Base-by-base conservation (phyloP, 2,888 invertebrate genomes). In the Chaetogeoica ovagalla region DNA sequence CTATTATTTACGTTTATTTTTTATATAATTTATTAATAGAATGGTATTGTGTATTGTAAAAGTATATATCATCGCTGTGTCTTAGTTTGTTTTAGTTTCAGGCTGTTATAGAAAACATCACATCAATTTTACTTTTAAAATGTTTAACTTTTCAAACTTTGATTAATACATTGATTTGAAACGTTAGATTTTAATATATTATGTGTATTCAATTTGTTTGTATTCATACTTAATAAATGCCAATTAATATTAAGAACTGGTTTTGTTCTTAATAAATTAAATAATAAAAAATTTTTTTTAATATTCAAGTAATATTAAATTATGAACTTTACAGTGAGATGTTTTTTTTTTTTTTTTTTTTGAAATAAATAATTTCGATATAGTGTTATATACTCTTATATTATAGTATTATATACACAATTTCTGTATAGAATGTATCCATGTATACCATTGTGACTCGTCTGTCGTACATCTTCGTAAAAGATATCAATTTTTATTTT, bases 401-500 rank as follows among this genome's bases (percentile, higher is more conserved):
- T 43, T 43, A 9, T 43, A 43, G 30, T 30, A 30, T 30, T 43
- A 48, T 48, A 11, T 48, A 48, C 13, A 15, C 48, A 11, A 13
- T 48, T 48, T 48, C 1, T 11, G 11, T 13, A 48, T 48, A 48
- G 13, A 13, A 48, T 48, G 48, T 21, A 21, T 48, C 43, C 7
- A 48, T 48, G 48, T 21, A 21, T 48, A 66, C 7, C 1, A 21
- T 69, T 15, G 37, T 69, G 11, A 52, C 19, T 55, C 8, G n/a
- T 55, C 52, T 69, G 30, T 43, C 52, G 4, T 55, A 55, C 15
- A 21, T 21, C 4, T 65, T 55, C 19, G 19, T 19, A 17, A 19
- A 17, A 39, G 8, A 52, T 55, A 57, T 23, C 43, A 19, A 71
- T 60, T 71, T 71, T 19, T 60, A 60, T 43, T 71, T 39, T 71